Conservation (phyloP, 2,797 vertebrate species). For the Gallirallus australis region DNA sequence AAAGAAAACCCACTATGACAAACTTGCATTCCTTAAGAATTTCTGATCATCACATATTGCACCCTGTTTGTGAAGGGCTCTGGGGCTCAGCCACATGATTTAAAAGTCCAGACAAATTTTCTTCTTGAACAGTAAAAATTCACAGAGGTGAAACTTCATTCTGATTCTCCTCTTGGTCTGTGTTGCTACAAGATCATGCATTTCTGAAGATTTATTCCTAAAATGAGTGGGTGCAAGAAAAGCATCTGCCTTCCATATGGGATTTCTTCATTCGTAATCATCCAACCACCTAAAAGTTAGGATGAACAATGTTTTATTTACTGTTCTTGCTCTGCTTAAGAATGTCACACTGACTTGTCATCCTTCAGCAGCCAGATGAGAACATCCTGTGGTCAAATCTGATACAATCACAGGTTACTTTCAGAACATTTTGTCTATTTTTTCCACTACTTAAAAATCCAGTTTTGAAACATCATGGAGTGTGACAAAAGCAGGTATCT, state of each 20-base stretch:
- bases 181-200: not conserved
- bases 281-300: slow-evolving; percentile 8
- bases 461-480: not conserved
- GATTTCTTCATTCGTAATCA: slow-evolving; percentile 18
- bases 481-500: not conserved
- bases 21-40: not conserved
- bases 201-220: not conserved
- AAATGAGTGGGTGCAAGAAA: not conserved
- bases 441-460: not conserved
- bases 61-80: not conserved
- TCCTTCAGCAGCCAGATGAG: not conserved
- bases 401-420: not conserved
- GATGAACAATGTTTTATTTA: slow-evolving; percentile 51
- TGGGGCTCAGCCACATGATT: not conserved
- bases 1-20: not conserved
- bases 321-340: slow-evolving; percentile 10
- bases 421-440: not conserved
- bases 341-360: slow-evolving; percentile 30
- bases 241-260: slow-evolving; percentile 50
- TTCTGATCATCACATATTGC: not conserved
- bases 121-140: not conserved
- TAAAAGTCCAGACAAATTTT: not conserved
- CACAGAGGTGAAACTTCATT: not conserved
- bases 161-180: not conserved
- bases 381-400: not conserved